Evolutionary conservation across 2,797 vertebrate genomes (phyloP), one percentile per base, ranked within the genome.

Genomic region (Rhabdomys pumilio): DNA sequence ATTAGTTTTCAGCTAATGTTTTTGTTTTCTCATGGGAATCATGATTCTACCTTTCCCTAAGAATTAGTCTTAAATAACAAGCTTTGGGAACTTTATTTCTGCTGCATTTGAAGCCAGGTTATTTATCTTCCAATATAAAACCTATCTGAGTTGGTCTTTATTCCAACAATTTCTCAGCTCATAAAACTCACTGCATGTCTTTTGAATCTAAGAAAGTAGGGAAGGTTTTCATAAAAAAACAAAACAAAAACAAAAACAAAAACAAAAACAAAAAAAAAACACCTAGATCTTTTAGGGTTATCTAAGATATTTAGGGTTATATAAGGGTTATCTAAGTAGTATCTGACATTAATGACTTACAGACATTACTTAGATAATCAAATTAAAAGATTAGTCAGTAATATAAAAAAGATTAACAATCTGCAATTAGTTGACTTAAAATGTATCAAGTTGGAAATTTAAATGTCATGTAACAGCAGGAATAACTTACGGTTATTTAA

Each of bases 321-420:
- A 44, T 44, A 44, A 44, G 44, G 44, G 44, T 44, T 44, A 44
- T 44, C 44, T 86, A 57, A 53, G 90, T 75, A 83, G 61, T 92
- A 69, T 77, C 94, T 95, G 44, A 44, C 44, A 44, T 44, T 44
- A 44, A 44, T 44, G 44, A 88, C 41, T 96, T 67, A 81, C 14
- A 96, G 61, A 44, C 91, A 97, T 80, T 91, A 72, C 34, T 96
- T 55, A 88, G 69, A 85, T 90, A 89, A 97, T 86, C 76, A 86
- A 61, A 90, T 96, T 6, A 80, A 89, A 95, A 97, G 94, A 94
- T 89, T 41, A 13, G 29, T 84, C 2, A 73, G 26, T 61, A 92
- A 77, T 67, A 89, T 29, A 93, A 83, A 80, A 97, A 97, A 94
- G 53, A 97, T 73, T 95, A 89, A 92, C 57, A 44, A 96, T 96